phyloP scores from a whole-genome alignment of 1,140 invertebrate species.

The Drosophila pectinifera region DNA sequence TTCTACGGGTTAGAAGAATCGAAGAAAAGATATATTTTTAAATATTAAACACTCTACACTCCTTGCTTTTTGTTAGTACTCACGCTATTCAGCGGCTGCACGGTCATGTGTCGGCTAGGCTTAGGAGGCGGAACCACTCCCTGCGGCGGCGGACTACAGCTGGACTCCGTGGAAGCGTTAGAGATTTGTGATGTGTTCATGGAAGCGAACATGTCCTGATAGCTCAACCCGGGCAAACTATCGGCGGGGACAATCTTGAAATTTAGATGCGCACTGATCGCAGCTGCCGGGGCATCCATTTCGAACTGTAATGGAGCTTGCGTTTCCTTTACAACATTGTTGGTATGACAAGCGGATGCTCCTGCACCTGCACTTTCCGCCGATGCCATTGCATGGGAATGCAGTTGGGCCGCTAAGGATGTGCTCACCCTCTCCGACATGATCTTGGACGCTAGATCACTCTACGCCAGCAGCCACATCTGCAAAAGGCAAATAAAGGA shows the following conservation, averaged over 20 bases:
- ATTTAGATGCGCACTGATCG: constrained; percentile 73
- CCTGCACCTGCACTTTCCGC: constrained; percentile 14
- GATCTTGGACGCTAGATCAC: constrained; percentile 10
- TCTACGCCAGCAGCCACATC: constrained; percentile 36
- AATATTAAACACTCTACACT: not conserved
- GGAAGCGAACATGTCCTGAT: constrained; percentile 77
- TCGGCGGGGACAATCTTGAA: constrained; percentile 76
- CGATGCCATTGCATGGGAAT: constrained; percentile 66
- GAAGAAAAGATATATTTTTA: not conserved
- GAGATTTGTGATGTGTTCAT: constrained; percentile 85
- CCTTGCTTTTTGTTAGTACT: constrained; percentile 1
- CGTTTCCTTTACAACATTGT: constrained; percentile 31
- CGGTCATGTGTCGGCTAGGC: constrained; percentile 74
- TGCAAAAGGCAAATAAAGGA: constrained; percentile 9
- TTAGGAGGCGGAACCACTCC: constrained; percentile 51
- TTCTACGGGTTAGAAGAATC: constrained; percentile 50
- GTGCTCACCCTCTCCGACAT: constrained; percentile 75
- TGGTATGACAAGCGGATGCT: constrained; percentile 34
- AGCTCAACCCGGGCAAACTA: constrained; percentile 58
- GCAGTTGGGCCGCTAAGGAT: constrained; percentile 63
- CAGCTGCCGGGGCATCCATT: constrained; percentile 64
- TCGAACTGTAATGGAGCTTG: constrained; percentile 57
- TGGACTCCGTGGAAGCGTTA: constrained; percentile 78
- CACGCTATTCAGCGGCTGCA: constrained; percentile 73
- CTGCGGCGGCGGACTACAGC: constrained; percentile 61